phyloP scores from a whole-genome alignment of 2,113 vertebrate genomes.

The Ptilorrhoa leucosticta region DNA sequence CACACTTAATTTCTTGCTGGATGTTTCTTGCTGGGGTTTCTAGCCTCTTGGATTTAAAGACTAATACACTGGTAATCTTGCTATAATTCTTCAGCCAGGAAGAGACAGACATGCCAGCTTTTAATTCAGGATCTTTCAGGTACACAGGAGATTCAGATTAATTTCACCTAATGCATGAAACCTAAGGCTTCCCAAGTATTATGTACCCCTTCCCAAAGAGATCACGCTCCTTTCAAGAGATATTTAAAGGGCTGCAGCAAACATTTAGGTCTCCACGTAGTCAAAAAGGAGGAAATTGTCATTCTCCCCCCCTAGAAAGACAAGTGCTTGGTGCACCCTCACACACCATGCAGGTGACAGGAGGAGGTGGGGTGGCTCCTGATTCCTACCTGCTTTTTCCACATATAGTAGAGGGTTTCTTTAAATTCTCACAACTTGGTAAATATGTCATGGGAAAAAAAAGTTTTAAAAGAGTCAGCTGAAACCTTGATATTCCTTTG shows the following conservation, averaged over 20 bases:
- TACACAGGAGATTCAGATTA: neutral
- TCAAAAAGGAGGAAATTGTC: neutral
- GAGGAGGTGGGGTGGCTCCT: neutral
- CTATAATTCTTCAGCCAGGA: neutral
- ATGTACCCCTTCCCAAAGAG: neutral
- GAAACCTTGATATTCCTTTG: neutral
- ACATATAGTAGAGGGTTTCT: neutral
- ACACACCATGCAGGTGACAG: accelerated
- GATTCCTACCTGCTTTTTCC: neutral
- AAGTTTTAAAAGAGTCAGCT: neutral
- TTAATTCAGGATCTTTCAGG: neutral
- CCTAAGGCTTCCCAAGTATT: neutral
- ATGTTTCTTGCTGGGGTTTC: neutral
- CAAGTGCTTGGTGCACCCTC: neutral
- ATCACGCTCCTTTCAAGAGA: neutral
- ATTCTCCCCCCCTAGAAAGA: neutral
- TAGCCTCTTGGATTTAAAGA: neutral
- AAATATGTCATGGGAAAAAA: neutral
- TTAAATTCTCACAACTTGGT: neutral
- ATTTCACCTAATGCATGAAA: neutral
- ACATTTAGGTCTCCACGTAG: accelerated
- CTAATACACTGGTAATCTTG: neutral
- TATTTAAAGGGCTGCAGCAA: neutral
- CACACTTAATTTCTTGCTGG: neutral
- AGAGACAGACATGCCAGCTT: neutral